Conservation (phyloP, 1,140 invertebrate species). For the Homarus americanus region DNA sequence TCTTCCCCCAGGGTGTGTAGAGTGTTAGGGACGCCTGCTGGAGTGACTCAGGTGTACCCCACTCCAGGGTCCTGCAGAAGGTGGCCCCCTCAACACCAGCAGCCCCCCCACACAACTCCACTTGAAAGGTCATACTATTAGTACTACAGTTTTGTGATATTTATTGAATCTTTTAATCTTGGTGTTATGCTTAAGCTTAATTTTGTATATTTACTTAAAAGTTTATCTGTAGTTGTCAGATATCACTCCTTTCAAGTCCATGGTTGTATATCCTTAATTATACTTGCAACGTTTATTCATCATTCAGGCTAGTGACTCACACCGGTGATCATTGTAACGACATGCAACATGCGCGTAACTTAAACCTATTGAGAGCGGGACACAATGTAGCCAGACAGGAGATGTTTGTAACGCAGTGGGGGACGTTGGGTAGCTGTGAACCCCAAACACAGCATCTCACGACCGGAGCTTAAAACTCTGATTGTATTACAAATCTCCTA, state of each 20-base stretch:
- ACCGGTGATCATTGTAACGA: background rate
- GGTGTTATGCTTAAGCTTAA: too few species aligned
- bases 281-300: background rate
- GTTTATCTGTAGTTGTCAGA: background rate
- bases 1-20: too few species aligned
- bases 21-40: too few species aligned
- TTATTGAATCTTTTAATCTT: too few species aligned
- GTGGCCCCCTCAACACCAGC: too few species aligned
- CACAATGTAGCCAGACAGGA: background rate
- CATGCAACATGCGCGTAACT: background rate
- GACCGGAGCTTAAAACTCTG: background rate
- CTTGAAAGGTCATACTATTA: too few species aligned
- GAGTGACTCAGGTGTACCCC: too few species aligned
- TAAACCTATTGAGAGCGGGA: background rate
- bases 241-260: background rate
- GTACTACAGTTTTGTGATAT: too few species aligned
- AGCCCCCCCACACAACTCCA: too few species aligned
- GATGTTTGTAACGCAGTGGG: background rate
- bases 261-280: background rate
- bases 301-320: background rate
- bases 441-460: slow-evolving; percentile 15
- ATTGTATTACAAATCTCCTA: background rate
- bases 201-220: too few species aligned
- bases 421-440: slow-evolving; percentile 11
- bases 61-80: too few species aligned